Conservation (phyloP, 2,888 invertebrate species). For the Torymus auratus region DNA sequence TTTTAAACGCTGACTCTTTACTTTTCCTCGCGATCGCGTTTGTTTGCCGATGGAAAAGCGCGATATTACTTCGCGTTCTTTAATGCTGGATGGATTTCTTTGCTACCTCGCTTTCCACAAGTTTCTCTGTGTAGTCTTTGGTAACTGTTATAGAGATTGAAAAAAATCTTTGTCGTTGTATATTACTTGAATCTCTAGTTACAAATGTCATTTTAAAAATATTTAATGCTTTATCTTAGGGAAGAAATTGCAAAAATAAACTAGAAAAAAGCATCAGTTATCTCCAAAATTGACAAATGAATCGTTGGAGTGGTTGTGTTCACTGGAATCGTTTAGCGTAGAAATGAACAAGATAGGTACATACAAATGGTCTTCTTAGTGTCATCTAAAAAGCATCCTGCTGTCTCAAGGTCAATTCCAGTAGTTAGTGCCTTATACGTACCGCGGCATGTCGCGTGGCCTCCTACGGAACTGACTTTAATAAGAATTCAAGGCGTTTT, state of each 20-base stretch:
- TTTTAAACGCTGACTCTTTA: constrained; percentile 45
- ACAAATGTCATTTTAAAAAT: too few relatives aligned
- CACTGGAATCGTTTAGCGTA: constrained; percentile 3
- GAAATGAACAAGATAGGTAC: neutral
- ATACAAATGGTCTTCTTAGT: constrained; percentile 24
- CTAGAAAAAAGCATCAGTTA: neutral
- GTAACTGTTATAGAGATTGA: too few relatives aligned
- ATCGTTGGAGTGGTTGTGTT: neutral
- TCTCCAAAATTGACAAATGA: constrained; percentile 42
- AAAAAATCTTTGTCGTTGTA: too few relatives aligned
- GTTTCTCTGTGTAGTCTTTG: too few relatives aligned
- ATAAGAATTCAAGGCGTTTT: constrained; percentile 43
- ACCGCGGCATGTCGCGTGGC: neutral
- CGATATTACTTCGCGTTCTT: neutral
- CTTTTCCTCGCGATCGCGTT: constrained; percentile 15
- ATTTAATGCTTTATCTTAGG: too few relatives aligned
- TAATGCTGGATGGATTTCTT: too few relatives aligned
- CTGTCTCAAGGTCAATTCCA: constrained; percentile 29
- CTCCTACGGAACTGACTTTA: constrained; percentile 4
- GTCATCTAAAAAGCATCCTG: constrained; percentile 33
- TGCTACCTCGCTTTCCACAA: too few relatives aligned
- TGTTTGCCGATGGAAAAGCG: constrained; percentile 32
- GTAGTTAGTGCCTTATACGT: constrained; percentile 40
- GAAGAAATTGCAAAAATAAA: too few relatives aligned
- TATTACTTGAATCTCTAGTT: too few relatives aligned